These are phyloP conservation scores for Ascidia mentula DNA, from an alignment of 23 tunicate species.

Conservation along the genomic window DNA sequence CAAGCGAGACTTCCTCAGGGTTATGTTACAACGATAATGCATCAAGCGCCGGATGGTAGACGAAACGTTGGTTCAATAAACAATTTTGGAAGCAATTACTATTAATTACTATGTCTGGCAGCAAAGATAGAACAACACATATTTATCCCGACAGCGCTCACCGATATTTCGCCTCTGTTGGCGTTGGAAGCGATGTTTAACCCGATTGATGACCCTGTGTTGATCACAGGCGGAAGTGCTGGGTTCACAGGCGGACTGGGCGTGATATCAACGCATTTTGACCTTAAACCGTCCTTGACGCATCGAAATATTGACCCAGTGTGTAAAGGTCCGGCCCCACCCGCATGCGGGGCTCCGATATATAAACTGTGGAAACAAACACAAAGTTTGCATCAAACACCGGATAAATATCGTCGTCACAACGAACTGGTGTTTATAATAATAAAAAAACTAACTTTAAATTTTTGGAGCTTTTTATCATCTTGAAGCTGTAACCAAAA, in stretches of 20 bases:
- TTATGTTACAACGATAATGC: too few species aligned
- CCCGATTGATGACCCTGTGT: neutral
- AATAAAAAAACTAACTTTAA: neutral
- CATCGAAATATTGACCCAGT: neutral
- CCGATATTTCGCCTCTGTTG: neutral
- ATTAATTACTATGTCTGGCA: too few species aligned
- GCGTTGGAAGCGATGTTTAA: neutral
- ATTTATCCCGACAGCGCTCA: neutral
- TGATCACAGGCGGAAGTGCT: neutral
- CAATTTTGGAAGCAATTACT: too few species aligned
- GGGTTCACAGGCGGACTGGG: neutral
- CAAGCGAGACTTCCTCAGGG: too few species aligned
- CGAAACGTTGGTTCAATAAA: too few species aligned
- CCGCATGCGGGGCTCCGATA: constrained; percentile 1
- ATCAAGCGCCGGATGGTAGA: too few species aligned
- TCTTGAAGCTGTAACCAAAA: neutral
- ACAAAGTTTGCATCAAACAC: neutral
- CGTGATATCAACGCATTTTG: neutral
- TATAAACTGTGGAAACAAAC: neutral
- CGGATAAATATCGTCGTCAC: neutral
- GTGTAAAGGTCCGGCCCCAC: neutral
- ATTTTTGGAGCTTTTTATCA: neutral
- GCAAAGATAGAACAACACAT: too few species aligned
- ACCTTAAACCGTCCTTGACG: neutral
- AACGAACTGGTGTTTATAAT: neutral